phyloP scores from a whole-genome alignment of 2,888 invertebrate genomes.

The Sthenelais limicola region DNA sequence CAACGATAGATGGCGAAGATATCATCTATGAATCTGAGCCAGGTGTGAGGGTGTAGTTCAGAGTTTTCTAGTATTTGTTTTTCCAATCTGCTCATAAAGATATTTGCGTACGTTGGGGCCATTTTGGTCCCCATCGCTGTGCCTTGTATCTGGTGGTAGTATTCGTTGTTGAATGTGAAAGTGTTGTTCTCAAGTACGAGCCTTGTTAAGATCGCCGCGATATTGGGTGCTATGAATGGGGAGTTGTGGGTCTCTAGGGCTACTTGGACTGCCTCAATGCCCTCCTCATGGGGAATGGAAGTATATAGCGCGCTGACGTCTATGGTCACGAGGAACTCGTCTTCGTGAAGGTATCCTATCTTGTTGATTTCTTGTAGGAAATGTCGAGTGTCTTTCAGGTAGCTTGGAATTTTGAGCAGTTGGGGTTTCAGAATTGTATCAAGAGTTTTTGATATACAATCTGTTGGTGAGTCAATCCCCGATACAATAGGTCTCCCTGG shows the following conservation, averaged over 20 bases:
- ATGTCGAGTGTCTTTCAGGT: background rate
- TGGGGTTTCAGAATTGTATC: background rate
- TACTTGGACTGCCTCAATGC: background rate
- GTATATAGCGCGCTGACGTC: background rate
- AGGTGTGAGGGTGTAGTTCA: background rate
- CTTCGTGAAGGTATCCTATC: background rate
- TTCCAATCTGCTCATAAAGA: slow-evolving; percentile 49
- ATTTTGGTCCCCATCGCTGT: slow-evolving; percentile 51
- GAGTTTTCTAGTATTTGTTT: background rate
- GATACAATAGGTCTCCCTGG: slow-evolving; percentile 27
- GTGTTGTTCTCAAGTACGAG: slow-evolving; percentile 40
- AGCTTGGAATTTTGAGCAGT: background rate
- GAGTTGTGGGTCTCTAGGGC: background rate
- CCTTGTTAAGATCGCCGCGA: background rate
- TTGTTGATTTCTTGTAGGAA: background rate
- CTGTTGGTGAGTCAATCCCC: background rate
- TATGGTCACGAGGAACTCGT: slow-evolving; percentile 7
- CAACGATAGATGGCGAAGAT: background rate
- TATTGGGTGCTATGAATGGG: background rate
- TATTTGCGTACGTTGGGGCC: slow-evolving; percentile 47
- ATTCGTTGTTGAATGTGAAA: slow-evolving; percentile 44
- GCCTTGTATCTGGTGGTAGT: slow-evolving; percentile 43
- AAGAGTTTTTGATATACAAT: background rate
- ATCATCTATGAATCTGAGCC: slow-evolving; percentile 4
- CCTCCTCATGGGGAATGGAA: background rate